These are phyloP conservation scores for Apogon talboti DNA, from an alignment of 2,797 vertebrate genomes.

Conservation along the genomic window DNA sequence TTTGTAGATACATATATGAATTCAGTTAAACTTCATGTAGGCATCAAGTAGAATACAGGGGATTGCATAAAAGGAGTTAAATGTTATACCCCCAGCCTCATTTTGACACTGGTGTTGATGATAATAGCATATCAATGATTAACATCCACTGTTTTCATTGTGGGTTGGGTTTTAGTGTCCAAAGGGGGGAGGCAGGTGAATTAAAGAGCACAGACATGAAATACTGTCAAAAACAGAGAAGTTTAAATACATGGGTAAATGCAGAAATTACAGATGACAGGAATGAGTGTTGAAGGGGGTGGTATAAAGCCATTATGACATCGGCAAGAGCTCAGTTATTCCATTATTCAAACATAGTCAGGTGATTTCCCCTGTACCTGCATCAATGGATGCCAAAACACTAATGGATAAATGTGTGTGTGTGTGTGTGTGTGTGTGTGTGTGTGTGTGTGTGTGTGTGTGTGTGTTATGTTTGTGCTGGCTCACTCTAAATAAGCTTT, in stretches of 20 bases:
- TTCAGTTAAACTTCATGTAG: constrained; percentile 19
- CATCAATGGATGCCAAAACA: constrained; percentile 53
- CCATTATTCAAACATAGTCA: constrained; percentile 64
- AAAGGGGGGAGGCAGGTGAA: neutral
- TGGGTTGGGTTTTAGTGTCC: neutral
- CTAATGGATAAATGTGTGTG: constrained; percentile 38
- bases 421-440: constrained; percentile 11
- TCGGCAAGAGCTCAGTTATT: constrained; percentile 54
- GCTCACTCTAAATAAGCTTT: constrained; percentile 52
- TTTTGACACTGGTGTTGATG: constrained; percentile 32
- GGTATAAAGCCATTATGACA: constrained; percentile 29
- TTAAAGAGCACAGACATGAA: constrained; percentile 22
- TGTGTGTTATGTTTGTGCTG: constrained; percentile 35
- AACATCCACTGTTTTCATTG: constrained; percentile 12
- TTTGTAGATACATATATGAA: constrained; percentile 20
- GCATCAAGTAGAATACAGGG: constrained; percentile 11
- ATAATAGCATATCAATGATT: constrained; percentile 36
- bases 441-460: constrained; percentile 27
- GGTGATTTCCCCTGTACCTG: constrained; percentile 62
- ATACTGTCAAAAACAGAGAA: constrained; percentile 10
- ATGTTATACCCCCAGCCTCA: constrained; percentile 39
- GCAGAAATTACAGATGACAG: neutral
- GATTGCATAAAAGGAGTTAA: constrained; percentile 28
- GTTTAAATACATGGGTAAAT: constrained; percentile 28
- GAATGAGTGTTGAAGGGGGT: constrained; percentile 12